phyloP scores from a whole-genome alignment of 2,888 invertebrate species.

The Liodrosophila aerea region DNA sequence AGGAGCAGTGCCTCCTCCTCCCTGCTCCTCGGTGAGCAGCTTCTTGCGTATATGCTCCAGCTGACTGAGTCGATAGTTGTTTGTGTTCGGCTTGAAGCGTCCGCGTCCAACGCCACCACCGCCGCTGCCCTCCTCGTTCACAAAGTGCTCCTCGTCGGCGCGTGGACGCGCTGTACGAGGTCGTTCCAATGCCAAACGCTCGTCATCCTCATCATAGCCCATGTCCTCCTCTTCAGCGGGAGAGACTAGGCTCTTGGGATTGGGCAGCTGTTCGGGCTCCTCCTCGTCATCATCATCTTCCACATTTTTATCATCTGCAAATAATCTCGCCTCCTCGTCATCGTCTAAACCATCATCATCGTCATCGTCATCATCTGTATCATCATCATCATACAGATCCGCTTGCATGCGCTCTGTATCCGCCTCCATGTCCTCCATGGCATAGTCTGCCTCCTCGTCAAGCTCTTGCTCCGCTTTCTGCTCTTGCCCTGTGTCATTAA shows the following conservation, averaged over 20 bases:
- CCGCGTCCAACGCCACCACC: slow-evolving; percentile 47
- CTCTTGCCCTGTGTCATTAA: slow-evolving; percentile 50
- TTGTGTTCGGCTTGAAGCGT: slow-evolving; percentile 55
- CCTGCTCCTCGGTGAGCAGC: slow-evolving; percentile 53
- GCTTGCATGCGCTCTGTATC: slow-evolving; percentile 76
- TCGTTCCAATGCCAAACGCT: slow-evolving; percentile 75
- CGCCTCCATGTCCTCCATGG: slow-evolving; percentile 62
- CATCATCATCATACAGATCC: slow-evolving; percentile 77
- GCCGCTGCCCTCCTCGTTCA: slow-evolving; percentile 80
- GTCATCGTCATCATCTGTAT: slow-evolving; percentile 46
- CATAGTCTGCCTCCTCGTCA: slow-evolving; percentile 53
- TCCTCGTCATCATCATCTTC: slow-evolving; percentile 48
- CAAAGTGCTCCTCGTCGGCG: slow-evolving; percentile 75
- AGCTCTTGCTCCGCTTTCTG: slow-evolving; percentile 11
- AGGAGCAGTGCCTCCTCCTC: slow-evolving; percentile 46
- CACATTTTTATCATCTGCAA: slow-evolving; percentile 34
- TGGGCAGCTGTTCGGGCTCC: slow-evolving; percentile 69
- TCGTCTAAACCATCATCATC: slow-evolving; percentile 32
- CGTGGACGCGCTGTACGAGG: slow-evolving; percentile 62
- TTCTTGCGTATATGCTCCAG: slow-evolving; percentile 76
- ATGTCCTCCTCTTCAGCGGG: slow-evolving; percentile 76
- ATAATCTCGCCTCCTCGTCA: slow-evolving; percentile 61
- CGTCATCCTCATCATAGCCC: slow-evolving; percentile 81
- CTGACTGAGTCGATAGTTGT: slow-evolving; percentile 73
- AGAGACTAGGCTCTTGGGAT: slow-evolving; percentile 72